phyloP scores from a whole-genome alignment of 1,140 invertebrate species.

The Lamellibrachia luymesi region DNA sequence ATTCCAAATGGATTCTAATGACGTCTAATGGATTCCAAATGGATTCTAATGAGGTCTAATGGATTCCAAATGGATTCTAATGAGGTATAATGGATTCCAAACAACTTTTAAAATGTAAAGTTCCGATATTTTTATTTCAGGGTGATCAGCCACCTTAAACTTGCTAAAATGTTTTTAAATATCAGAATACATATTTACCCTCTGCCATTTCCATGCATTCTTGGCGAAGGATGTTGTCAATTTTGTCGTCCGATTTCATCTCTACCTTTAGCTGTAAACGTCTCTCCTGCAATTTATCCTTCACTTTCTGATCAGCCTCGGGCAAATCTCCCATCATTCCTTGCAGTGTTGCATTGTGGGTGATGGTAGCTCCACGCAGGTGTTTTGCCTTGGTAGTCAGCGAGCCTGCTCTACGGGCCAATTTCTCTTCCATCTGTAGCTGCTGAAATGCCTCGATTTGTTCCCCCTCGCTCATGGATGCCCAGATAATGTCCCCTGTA shows the following conservation, averaged over 20 bases:
- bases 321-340: slow-evolving; percentile 36
- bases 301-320: slow-evolving; percentile 20
- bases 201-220: slow-evolving; percentile 34
- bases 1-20: too few species aligned
- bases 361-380: slow-evolving; percentile 19
- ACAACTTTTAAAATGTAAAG: too few species aligned
- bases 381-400: neutral
- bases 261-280: slow-evolving; percentile 31
- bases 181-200: slow-evolving; percentile 30
- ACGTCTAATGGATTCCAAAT: too few species aligned
- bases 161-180: too few species aligned
- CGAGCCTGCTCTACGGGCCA: slow-evolving; percentile 29
- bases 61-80: too few species aligned
- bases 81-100: too few species aligned
- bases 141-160: too few species aligned
- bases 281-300: slow-evolving; percentile 24
- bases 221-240: slow-evolving; percentile 31
- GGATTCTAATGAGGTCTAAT: too few species aligned
- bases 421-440: slow-evolving; percentile 34
- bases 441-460: slow-evolving; percentile 37
- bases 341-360: slow-evolving; percentile 15
- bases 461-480: slow-evolving; percentile 33
- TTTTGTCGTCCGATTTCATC: slow-evolving; percentile 35
- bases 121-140: too few species aligned
- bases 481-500: slow-evolving; percentile 25